phyloP scores from a whole-genome alignment of 2,888 invertebrate genomes.

The Tricholauxania praeusta region DNA sequence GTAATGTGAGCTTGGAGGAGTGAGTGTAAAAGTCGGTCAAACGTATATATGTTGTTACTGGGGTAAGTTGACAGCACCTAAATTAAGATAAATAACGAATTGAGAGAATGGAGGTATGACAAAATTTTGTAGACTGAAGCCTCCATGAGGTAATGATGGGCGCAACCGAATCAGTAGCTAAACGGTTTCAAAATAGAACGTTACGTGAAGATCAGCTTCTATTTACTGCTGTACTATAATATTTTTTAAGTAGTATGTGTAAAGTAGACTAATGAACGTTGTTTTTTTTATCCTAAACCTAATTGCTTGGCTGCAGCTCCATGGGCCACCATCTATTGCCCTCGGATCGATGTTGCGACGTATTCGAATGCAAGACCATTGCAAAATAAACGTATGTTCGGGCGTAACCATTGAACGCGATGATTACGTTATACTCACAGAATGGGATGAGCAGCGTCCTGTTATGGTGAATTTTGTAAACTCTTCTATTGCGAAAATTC shows the following conservation, averaged over 20 bases:
- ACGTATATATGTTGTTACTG: no score
- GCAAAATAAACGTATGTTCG: conserved; percentile 58
- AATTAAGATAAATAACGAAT: no score
- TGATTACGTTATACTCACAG: conserved; percentile 64
- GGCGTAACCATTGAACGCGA: conserved; percentile 60
- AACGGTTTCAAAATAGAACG: no score
- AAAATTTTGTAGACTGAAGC: no score
- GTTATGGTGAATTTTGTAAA: conserved; percentile 62
- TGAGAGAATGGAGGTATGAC: no score
- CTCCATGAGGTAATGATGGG: no score
- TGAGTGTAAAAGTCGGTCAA: no score
- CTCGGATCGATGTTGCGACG: conserved; percentile 59
- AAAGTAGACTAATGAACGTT: conserved; percentile 32
- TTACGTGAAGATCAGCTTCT: no score
- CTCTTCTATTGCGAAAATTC: conserved; percentile 64
- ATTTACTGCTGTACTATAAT: no score
- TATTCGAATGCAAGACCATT: conserved; percentile 66
- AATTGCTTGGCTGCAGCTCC: conserved; percentile 32
- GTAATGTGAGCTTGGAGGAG: no score
- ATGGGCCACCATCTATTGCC: conserved; percentile 10
- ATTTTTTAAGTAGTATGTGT: not conserved
- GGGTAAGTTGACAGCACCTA: no score
- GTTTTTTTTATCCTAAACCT: conserved; percentile 34
- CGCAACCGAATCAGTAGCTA: no score
- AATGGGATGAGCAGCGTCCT: conserved; percentile 58